Conservation (phyloP, 2,888 invertebrate species). For the Monoplex corrugatus region DNA sequence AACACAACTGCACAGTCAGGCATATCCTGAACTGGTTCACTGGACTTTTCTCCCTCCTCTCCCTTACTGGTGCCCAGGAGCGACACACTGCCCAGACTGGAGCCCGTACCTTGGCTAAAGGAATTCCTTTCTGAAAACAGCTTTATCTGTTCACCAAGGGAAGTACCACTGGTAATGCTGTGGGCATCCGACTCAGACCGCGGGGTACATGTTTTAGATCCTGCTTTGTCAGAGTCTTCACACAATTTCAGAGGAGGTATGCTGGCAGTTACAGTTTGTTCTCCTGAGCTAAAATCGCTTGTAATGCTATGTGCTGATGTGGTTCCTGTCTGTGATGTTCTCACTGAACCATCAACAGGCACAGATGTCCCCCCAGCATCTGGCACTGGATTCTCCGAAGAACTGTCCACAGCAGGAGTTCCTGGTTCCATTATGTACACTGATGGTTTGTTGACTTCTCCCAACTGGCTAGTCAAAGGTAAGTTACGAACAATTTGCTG, state of each 20-base stretch:
- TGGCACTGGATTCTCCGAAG: background rate
- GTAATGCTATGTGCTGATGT: background rate
- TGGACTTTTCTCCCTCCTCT: background rate
- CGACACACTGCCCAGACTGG: background rate
- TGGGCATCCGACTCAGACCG: conserved; percentile 40
- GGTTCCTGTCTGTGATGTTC: background rate
- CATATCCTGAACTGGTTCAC: background rate
- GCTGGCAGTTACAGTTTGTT: background rate
- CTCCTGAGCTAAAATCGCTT: conserved; percentile 27
- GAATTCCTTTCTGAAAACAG: conserved; percentile 23
- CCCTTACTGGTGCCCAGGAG: background rate
- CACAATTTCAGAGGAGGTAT: conserved; percentile 3
- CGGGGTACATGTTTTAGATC: conserved; percentile 22
- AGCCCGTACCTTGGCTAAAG: background rate
- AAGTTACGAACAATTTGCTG: conserved; percentile 46
- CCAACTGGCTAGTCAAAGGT: conserved; percentile 40
- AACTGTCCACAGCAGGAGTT: background rate
- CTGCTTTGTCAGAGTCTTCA: background rate
- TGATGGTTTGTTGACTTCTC: conserved; percentile 27
- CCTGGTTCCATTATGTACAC: conserved; percentile 29
- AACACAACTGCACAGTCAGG: conserved; percentile 55
- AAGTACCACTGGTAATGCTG: conserved; percentile 54
- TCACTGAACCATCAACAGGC: background rate
- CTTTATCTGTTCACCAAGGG: conserved; percentile 57
- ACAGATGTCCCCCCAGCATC: background rate